phyloP scores from a whole-genome alignment of 2,888 invertebrate genomes.

The Polydesmus complanatus region DNA sequence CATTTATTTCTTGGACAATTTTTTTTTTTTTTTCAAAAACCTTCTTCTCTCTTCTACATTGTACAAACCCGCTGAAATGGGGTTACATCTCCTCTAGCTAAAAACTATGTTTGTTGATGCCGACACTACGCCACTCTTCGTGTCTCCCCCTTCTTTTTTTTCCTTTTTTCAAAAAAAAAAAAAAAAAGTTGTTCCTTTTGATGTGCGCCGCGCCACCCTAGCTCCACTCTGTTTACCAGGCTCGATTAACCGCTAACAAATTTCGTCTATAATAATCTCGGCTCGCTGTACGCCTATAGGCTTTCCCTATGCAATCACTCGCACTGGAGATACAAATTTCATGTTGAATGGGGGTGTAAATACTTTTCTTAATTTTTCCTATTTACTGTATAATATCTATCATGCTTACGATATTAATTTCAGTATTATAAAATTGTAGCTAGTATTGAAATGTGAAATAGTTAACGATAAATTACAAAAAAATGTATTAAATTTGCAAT shows the following conservation, averaged over 20 bases:
- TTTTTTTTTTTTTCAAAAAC: not conserved
- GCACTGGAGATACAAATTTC: no score
- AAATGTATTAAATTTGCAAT: no score
- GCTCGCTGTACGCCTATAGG: not conserved
- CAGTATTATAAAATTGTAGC: no score
- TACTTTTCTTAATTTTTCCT: no score
- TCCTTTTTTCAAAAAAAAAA: not conserved
- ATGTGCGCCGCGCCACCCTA: not conserved
- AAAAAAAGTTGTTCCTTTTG: conserved; percentile 5
- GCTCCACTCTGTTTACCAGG: not conserved
- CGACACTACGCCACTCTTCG: not conserved
- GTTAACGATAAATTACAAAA: no score
- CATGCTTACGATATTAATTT: no score
- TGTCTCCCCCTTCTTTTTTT: not conserved
- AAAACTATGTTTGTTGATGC: not conserved
- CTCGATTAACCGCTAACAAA: not conserved
- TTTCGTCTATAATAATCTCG: no score
- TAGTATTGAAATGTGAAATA: no score
- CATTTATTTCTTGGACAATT: not conserved
- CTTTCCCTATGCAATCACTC: not conserved
- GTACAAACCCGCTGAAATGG: not conserved
- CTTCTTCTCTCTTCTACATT: not conserved
- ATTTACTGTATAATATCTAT: no score
- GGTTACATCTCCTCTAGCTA: not conserved
- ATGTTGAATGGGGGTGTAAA: no score